Evolutionary conservation across 2,113 vertebrate species (phyloP).

Genomic region (Vulpes vulpes): DNA sequence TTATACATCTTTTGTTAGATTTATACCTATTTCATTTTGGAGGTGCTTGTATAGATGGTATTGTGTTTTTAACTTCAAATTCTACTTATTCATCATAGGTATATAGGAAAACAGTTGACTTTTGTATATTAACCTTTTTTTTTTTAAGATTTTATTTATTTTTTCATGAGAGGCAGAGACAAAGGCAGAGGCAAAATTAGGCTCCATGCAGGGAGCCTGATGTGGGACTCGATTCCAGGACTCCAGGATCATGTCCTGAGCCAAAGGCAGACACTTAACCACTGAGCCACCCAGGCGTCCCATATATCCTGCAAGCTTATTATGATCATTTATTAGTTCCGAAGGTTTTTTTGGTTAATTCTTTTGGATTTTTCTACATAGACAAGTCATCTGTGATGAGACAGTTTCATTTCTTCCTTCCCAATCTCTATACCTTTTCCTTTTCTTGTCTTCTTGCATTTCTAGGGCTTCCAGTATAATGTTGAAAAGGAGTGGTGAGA

Average conservation of each 20-base stretch:
- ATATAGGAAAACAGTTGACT: not conserved
- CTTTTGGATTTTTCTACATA: not conserved
- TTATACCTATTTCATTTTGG: not conserved
- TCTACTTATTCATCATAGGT: not conserved
- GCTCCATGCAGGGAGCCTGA: too few relatives aligned
- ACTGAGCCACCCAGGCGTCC: too few relatives aligned
- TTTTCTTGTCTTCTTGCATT: not conserved
- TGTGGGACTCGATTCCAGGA: too few relatives aligned
- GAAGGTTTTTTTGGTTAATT: not conserved
- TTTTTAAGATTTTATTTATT: too few relatives aligned
- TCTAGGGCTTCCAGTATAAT: not conserved
- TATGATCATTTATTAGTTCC: not conserved
- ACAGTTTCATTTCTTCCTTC: not conserved
- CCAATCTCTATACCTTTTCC: not conserved
- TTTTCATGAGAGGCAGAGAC: too few relatives aligned
- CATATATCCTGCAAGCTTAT: not conserved
- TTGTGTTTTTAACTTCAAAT: not conserved
- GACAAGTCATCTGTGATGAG: not conserved
- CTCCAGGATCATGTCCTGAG: too few relatives aligned
- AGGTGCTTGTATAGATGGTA: not conserved
- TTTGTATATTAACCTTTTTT: not conserved
- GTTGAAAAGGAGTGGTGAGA: not conserved
- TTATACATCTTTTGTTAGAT: not conserved
- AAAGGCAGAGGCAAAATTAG: too few relatives aligned
- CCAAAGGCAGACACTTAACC: too few relatives aligned